Evolutionary conservation across 2,797 vertebrate genomes (phyloP), one percentile per base, ranked within the genome.

Genomic region (Mormyrops boulengeri): DNA sequence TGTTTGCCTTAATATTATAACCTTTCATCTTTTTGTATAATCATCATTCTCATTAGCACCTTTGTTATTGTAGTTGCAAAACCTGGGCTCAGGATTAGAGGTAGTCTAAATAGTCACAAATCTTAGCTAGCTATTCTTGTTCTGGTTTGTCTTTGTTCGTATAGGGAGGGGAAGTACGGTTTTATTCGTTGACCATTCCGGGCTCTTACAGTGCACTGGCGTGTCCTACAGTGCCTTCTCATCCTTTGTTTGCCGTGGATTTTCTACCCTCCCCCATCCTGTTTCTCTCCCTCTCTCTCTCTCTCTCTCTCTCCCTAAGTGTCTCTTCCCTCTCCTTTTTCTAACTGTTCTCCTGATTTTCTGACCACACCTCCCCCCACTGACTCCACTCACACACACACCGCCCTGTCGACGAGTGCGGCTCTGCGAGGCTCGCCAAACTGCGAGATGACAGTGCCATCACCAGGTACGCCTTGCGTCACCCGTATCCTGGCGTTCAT

Each of bases 171-270:
- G 55, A 41, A 41, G 2, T 62, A 30, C 4, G 1, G 85, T 86
- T 53, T 17, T 86, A 50, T 55, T 55, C 30, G 52, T 52, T 87
- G 86, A 44, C 52, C 34, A 47, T 88, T 66, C 34, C n/a, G 2
- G 57, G 14, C n/a, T 66, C n/a, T 7, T 50, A 69, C 22, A 49
- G 60, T 80, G 38, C n/a, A 86, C 87, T 90, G 90, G 66, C 89
- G 80, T 89, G 73, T 88, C 89, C 41, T 88, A 66, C 38, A 22
- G 14, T 53, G n/a, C 26, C 57, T 85, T 49, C 62, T 82, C 88
- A 41, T 89, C 87, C 92, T 93, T 93, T 93, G 92, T 93, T 86
- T 93, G 90, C 86, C n/a, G 85, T 62, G 60, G 77, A 89, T 89
- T 84, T 89, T 55, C 86, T 91, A 73, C 19, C 26, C 11, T 86